Percentiles rank a stretch among this genome's conserved stretches.
phyloP scores from a whole-genome alignment of 2,797 vertebrate genomes.

The Apogon talboti region DNA sequence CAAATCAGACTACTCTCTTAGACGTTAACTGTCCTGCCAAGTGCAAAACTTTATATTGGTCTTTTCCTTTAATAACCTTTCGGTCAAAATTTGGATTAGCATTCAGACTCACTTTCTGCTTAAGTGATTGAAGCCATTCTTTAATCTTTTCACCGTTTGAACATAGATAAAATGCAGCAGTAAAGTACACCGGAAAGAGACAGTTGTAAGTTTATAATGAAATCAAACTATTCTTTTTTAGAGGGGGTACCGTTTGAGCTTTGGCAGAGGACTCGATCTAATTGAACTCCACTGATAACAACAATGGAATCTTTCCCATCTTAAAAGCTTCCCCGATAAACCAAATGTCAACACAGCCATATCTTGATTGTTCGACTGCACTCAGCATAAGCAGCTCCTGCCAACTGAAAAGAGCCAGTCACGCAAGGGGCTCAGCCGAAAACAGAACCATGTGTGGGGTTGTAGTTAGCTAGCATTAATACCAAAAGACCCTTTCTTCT shows the following conservation, averaged over 20 bases:
- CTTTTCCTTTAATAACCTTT: conserved; percentile 19
- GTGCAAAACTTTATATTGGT: conserved; percentile 3
- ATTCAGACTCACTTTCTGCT: conserved; percentile 15
- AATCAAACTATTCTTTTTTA: neutral
- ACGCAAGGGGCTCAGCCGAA: conserved; percentile 81
- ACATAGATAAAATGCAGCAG: conserved; percentile 23
- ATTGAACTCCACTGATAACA: conserved; percentile 68
- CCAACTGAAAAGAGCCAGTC: conserved; percentile 80
- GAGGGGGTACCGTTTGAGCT: conserved; percentile 14
- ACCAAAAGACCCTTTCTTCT: conserved; percentile 73
- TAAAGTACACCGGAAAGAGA: conserved; percentile 3
- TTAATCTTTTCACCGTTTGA: conserved; percentile 6
- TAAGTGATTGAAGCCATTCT: conserved; percentile 16
- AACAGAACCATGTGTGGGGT: conserved; percentile 86
- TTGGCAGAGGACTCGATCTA: conserved; percentile 47
- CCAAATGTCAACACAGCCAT: conserved; percentile 70
- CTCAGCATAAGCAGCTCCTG: conserved; percentile 57
- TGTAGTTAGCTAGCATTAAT: conserved; percentile 77
- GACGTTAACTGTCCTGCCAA: neutral
- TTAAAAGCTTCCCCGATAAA: conserved; percentile 77
- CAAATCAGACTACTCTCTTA: conserved; percentile 10
- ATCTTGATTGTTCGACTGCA: conserved; percentile 75
- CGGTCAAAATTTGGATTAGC: neutral
- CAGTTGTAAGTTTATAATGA: conserved; percentile 13
- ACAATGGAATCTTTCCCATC: conserved; percentile 69